phyloP scores from a whole-genome alignment of 1,140 invertebrate species.

The Asbolus verrucosus region DNA sequence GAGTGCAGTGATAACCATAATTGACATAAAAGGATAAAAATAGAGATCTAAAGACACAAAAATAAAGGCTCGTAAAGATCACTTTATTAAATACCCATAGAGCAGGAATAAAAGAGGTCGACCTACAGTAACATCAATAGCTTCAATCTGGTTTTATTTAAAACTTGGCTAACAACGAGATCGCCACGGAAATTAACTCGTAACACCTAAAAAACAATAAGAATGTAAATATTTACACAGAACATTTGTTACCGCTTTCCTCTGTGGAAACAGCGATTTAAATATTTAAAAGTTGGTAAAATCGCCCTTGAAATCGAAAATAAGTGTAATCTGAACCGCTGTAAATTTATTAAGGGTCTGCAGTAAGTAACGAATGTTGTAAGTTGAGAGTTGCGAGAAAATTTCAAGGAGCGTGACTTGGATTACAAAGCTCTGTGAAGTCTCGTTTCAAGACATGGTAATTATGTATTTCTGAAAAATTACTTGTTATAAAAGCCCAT shows the following conservation, averaged over 20 bases:
- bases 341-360: too few relatives aligned
- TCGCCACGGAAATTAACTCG: background rate
- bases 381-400: background rate
- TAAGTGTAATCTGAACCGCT: background rate
- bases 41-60: background rate
- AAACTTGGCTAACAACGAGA: background rate
- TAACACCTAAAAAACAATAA: background rate
- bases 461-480: too few relatives aligned
- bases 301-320: background rate
- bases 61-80: background rate
- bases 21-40: background rate
- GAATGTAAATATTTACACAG: slow-evolving; percentile 4
- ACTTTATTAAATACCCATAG: background rate
- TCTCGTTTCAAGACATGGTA: too few relatives aligned
- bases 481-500: too few relatives aligned
- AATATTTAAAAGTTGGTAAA: too few relatives aligned
- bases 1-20: background rate
- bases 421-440: background rate
- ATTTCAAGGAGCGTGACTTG: background rate
- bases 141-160: background rate
- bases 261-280: background rate
- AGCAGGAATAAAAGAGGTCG: background rate
- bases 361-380: background rate
- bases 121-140: background rate
- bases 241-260: background rate